A percentile compares a stretch with the other conserved stretches of the same genome.
phyloP scores from a whole-genome alignment of 2,113 vertebrate genomes.

The Paracyprichromis sp. region DNA sequence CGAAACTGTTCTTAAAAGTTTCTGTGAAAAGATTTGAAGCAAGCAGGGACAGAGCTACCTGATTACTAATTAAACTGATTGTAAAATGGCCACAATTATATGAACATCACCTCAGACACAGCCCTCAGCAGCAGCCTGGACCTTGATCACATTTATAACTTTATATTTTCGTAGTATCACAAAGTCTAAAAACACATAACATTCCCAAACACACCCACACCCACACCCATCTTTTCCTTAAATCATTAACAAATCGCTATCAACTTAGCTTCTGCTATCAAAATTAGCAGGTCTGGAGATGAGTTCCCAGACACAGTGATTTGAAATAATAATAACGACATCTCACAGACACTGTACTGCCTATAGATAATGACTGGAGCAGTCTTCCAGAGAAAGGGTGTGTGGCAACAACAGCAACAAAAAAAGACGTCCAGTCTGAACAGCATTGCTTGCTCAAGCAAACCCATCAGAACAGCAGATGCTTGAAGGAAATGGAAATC shows the following conservation, averaged over 20 bases:
- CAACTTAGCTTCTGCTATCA: background rate
- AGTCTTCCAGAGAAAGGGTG: background rate
- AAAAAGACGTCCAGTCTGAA: background rate
- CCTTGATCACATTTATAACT: background rate
- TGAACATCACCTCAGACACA: background rate
- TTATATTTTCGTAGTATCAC: background rate
- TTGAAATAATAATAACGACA: background rate
- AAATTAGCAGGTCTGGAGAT: background rate
- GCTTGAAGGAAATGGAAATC: background rate
- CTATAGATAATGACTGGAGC: background rate
- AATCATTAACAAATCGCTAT: background rate
- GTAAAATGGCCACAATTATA: background rate
- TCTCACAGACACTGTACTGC: accelerated
- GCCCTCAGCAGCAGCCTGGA: background rate
- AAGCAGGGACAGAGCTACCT: background rate
- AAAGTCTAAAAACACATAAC: background rate
- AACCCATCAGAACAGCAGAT: background rate
- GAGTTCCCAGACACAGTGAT: background rate
- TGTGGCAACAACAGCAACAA: background rate
- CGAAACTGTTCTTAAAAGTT: background rate
- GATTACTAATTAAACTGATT: background rate
- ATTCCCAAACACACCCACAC: background rate
- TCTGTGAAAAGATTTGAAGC: background rate
- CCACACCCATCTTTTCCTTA: background rate
- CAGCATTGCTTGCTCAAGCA: background rate